Evolutionary conservation across 2,113 vertebrate genomes (phyloP), one percentile per base, ranked within the genome.

Genomic region (Hippopotamus amphibius): DNA sequence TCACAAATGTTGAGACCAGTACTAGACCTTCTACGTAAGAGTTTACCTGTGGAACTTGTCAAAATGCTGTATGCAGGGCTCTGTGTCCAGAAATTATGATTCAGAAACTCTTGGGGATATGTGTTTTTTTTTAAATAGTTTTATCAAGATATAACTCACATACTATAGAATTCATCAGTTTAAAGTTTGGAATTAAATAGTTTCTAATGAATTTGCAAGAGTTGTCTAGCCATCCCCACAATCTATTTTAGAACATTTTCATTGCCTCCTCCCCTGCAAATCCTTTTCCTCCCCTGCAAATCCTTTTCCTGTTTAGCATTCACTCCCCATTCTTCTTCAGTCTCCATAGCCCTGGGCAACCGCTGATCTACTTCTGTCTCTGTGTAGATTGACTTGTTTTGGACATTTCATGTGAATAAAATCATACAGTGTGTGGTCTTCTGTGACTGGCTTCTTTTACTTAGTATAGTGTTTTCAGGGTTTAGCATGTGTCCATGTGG

Each of bases 61-160:
- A 84, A 91, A 96, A 96, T 83, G 21, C 4, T 53, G 17, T 83
- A 41, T 61, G 2, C 4, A 74, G 55, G n/a, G 5, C 8, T 93
- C 68, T 90, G 5, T 84, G 24, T 90, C 53, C 59, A 94, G 76
- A 92, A 82, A 88, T 88, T 81, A 74, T 68, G 50, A 74, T 76
- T 76, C 2, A 65, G 21, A 50, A 81, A 43, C 30, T 92, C 66
- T 82, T 92, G 4, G 55, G 46, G 21, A 83, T 88, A 46, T 11
- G 0, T 69, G 30, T 41, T 69, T 90, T 63, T 63, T 90, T 33
- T 28, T 74, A 88, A 95, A 77, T 1, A 74, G 6, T 7, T 81
- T 76, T 81, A 48, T 63, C 85, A 59, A 65, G 50, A 61, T 92
- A 81, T 26, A 79, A 55, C 93, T 88, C 9, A 55, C 4, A 55